Evolutionary conservation across 2,888 invertebrate species (phyloP), one percentile per base, ranked within the genome.

Genomic region (Lasiommata megera): DNA sequence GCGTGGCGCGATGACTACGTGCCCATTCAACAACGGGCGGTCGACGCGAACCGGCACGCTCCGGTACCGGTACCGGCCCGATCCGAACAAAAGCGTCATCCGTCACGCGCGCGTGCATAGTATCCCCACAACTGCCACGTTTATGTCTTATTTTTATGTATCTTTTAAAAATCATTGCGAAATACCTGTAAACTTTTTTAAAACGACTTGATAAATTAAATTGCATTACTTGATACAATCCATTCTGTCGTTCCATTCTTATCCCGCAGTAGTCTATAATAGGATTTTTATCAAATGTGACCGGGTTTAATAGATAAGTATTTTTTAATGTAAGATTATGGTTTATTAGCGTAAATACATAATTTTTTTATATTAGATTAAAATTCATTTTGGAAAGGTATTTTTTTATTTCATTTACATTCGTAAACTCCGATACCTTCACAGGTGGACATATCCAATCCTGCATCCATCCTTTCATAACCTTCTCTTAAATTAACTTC

Each of bases 321-420:
- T 64, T 63, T 54, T 60, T 58, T 62, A 66, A 65, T 60, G 60
- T 72, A 65, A 8, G 8, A 68, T 67, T 73, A 64, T 74, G 74
- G 72, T 75, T 69, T 73, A 69, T 71, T 48, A 48, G 48, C 34
- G 36, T 23, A 18, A 46, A 48, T 23, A 18, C 36, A 37, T 23
- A 67, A 70, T 71, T 67, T 69, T 66, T 66, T 12, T 12, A 31
- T 68, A 71, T 73, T 70, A 75, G 72, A 84, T 81, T 84, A 85
- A 84, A 81, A 65, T 67, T 70, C 64, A 75, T 73, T 48, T 31
- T 16, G 14, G 31, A 29, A 44, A 44, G n/a, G 11, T 12, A 23
- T 34, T 48, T 37, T 16, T n/a, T 37, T 36, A 9, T 37, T 37
- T 48, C 16, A 37, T 37, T 36, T 37, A 36, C 16, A 11, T 31